Conservation (phyloP, 2,797 vertebrate species). For the Alca torda region DNA sequence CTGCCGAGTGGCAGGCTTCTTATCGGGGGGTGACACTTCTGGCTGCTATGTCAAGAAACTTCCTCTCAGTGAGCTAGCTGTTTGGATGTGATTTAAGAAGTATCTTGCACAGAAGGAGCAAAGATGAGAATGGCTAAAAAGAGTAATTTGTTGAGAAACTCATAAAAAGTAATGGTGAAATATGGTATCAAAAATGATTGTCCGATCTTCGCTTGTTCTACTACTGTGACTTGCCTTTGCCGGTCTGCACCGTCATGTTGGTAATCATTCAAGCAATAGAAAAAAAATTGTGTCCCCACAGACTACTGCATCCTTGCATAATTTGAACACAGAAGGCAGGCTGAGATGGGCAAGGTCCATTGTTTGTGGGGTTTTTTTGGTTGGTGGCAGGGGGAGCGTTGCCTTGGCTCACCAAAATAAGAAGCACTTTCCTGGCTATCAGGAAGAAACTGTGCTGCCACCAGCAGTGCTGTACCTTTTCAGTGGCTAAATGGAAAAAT, state of each 20-base stretch:
- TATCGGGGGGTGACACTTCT: neutral
- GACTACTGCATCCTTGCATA: neutral
- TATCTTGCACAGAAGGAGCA: neutral
- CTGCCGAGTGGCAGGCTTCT: neutral
- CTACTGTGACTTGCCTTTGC: neutral
- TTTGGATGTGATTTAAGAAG: neutral
- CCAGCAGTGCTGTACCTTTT: neutral
- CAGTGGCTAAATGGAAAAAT: neutral
- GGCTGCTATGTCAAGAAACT: neutral
- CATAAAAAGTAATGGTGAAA: neutral
- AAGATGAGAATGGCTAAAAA: neutral
- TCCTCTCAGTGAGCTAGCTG: neutral
- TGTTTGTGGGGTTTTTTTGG: neutral
- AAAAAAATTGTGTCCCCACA: neutral
- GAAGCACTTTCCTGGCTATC: neutral
- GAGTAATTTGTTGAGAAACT: neutral
- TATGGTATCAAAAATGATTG: neutral
- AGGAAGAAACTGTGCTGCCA: neutral
- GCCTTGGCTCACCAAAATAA: neutral
- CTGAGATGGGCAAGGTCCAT: neutral
- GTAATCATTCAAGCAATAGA: neutral
- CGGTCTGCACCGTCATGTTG: neutral
- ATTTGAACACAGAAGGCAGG: neutral
- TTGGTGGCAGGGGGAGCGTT: neutral
- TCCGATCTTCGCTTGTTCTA: neutral